Conservation (phyloP, 1,140 invertebrate species). For the Drosophila sproati region DNA sequence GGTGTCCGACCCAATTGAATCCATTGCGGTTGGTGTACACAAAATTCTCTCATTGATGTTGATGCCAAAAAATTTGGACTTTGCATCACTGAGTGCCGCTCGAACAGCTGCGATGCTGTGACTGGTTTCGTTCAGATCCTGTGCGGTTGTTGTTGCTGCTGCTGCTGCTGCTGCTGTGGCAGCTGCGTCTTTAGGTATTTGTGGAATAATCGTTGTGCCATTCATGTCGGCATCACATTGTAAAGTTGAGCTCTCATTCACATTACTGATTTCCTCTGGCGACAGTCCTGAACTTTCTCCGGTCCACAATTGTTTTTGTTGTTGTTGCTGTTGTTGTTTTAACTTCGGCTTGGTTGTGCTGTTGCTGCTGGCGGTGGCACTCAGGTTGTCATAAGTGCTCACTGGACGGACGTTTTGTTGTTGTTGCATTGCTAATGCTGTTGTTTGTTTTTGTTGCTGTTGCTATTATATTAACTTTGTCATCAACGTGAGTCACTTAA, state of each 20-base stretch:
- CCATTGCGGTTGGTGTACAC: constrained; percentile 5
- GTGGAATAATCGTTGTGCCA: constrained; percentile 4
- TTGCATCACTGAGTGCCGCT: constrained; percentile 79
- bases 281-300: constrained; percentile 32
- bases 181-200: neutral
- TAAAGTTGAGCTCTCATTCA: constrained; percentile 10
- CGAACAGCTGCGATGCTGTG: constrained; percentile 80
- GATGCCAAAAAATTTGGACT: constrained; percentile 83
- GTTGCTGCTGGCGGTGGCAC: constrained; percentile 21
- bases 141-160: neutral
- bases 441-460: neutral
- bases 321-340: constrained; percentile 30
- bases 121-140: constrained; percentile 53
- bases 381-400: constrained; percentile 81
- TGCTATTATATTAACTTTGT: neutral
- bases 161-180: neutral
- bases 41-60: constrained; percentile 57
- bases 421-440: constrained; percentile 24
- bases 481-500: neutral
- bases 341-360: constrained; percentile 14
- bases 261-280: constrained; percentile 7
- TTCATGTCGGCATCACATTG: constrained; percentile 1
- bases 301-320: constrained; percentile 8
- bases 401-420: constrained; percentile 65
- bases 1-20: constrained; percentile 40